Conservation (phyloP, 2,113 vertebrate species). For the Peromyscus leucopus region DNA sequence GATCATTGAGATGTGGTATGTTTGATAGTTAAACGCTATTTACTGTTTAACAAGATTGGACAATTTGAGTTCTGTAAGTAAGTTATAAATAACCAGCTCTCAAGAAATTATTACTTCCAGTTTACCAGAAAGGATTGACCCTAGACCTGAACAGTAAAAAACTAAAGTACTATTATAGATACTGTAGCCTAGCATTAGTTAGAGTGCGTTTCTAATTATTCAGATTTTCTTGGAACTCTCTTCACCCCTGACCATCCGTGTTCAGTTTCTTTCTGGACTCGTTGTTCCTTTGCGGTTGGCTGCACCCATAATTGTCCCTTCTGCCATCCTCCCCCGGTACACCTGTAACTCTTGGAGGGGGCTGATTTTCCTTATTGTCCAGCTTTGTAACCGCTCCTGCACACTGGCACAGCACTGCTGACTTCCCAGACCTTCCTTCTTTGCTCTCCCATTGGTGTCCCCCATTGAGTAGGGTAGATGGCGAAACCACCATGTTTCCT, state of each 20-base stretch:
- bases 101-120: conserved; percentile 46
- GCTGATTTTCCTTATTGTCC: neutral
- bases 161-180: neutral
- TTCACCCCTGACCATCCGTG: neutral
- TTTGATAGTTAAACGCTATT: conserved; percentile 47
- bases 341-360: neutral
- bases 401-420: neutral
- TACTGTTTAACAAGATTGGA: conserved; percentile 45
- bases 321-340: neutral
- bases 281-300: neutral
- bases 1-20: neutral
- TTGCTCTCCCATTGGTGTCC: neutral
- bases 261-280: neutral
- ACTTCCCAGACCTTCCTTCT: neutral
- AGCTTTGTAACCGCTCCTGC: neutral
- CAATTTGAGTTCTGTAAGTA: conserved; percentile 23
- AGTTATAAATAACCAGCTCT: conserved; percentile 58
- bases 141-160: conserved; percentile 29
- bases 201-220: conserved; percentile 5
- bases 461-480: neutral
- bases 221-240: neutral
- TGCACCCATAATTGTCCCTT: conserved; percentile 12
- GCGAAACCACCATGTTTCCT: neutral
- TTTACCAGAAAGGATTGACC: conserved; percentile 6
- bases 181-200: neutral